phyloP scores from a whole-genome alignment of 2,888 invertebrate species.

The Pycnomerus fuliginosus region DNA sequence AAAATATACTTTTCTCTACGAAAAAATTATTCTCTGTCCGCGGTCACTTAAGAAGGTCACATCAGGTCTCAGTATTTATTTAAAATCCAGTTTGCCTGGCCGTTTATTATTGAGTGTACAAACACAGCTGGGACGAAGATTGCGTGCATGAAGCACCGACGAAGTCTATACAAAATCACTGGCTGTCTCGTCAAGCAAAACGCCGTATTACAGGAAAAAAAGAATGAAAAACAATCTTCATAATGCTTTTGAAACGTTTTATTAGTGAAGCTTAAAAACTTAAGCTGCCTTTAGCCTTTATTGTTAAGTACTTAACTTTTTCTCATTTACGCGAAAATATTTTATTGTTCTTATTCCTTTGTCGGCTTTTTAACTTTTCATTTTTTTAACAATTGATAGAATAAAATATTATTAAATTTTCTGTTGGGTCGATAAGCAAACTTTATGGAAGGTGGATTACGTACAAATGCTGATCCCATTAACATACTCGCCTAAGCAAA shows the following conservation, averaged over 20 bases:
- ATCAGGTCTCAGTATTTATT: slow-evolving; percentile 39
- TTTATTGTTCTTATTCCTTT: no score
- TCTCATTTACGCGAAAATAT: slow-evolving; percentile 5
- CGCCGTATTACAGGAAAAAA: slow-evolving; percentile 25
- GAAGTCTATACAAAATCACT: slow-evolving; percentile 14
- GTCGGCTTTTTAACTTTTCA: no score
- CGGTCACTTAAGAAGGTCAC: slow-evolving; percentile 18
- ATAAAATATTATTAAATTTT: slow-evolving; percentile 18
- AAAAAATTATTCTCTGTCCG: no score
- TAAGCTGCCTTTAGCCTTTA: slow-evolving; percentile 33
- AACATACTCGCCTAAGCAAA: slow-evolving; percentile 13
- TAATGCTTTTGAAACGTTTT: slow-evolving; percentile 30
- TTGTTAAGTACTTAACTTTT: slow-evolving; percentile 35
- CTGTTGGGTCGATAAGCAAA: slow-evolving; percentile 16
- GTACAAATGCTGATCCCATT: no score
- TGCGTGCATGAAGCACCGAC: slow-evolving; percentile 22
- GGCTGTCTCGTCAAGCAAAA: slow-evolving; percentile 17
- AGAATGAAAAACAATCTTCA: slow-evolving; percentile 28
- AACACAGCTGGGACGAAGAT: slow-evolving; percentile 40
- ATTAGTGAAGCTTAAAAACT: slow-evolving; percentile 34
- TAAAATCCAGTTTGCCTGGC: slow-evolving; percentile 41
- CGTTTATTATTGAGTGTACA: slow-evolving; percentile 28
- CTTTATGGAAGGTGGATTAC: no score
- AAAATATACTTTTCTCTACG: no score
- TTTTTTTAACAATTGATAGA: no score